Evolutionary conservation across 1,140 invertebrate genomes (phyloP).

Genomic region (Lineus longissimus): DNA sequence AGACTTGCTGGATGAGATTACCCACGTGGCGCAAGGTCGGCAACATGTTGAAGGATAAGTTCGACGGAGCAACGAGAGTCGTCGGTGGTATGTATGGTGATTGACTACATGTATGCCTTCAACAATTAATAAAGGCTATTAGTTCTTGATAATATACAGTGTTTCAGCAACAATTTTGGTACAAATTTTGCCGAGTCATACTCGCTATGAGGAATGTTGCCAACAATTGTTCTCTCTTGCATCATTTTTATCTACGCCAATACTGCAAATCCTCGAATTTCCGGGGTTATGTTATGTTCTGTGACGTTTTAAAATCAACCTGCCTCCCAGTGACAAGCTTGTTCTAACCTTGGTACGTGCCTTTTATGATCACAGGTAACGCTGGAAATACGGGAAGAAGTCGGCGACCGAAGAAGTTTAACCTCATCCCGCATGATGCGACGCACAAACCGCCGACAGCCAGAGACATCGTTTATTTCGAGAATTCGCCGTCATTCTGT

Average conservation of each 20-base stretch:
- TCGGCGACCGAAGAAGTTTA: not conserved
- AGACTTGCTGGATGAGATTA: conserved; percentile 91
- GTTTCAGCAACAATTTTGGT: not conserved
- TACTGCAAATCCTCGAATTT: too few relatives aligned
- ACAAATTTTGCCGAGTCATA: not conserved
- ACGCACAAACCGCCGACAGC: conserved; percentile 27
- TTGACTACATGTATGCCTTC: not conserved
- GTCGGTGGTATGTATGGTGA: conserved; percentile 46
- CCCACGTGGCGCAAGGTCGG: conserved; percentile 80
- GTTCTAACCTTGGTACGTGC: too few relatives aligned
- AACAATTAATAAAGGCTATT: conserved; percentile 6
- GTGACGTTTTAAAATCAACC: too few relatives aligned
- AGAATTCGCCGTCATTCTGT: conserved; percentile 86
- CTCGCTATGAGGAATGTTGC: too few relatives aligned
- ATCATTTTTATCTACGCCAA: too few relatives aligned
- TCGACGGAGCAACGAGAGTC: conserved; percentile 75
- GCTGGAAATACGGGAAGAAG: not conserved
- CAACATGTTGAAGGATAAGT: conserved; percentile 74
- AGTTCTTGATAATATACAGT: not conserved
- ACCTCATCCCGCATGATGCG: not conserved
- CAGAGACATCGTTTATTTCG: conserved; percentile 80
- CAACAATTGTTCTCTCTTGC: too few relatives aligned
- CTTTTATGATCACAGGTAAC: conserved; percentile 13
- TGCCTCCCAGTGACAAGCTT: too few relatives aligned
- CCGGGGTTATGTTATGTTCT: too few relatives aligned